These are phyloP conservation scores for Ashinkailepas kermadecensis DNA, from an alignment of 2,888 invertebrate species.

Conservation along the genomic window DNA sequence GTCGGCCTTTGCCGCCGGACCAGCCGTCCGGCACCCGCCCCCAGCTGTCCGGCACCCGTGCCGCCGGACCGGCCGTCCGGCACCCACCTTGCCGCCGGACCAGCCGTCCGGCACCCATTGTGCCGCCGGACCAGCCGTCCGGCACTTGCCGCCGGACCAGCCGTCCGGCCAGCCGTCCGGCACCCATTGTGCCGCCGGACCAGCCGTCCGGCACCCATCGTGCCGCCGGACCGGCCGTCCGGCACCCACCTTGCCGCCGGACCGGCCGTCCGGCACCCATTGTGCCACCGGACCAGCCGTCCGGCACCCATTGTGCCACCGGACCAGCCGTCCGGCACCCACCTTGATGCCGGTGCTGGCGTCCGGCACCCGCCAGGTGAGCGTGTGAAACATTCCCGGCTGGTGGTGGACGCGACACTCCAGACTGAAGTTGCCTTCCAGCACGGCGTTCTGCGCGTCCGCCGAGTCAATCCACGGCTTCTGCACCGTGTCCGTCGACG, in stretches of 20 bases:
- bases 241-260: too few relatives aligned
- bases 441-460: not conserved
- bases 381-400: slow-evolving; percentile 7
- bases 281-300: too few relatives aligned
- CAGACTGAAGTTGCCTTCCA: slow-evolving; percentile 13
- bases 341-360: slow-evolving; percentile 12
- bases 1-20: too few relatives aligned
- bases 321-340: not conserved
- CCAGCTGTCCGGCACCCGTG: too few relatives aligned
- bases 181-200: not conserved
- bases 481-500: slow-evolving; percentile 2
- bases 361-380: not conserved
- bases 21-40: not conserved
- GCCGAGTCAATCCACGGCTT: not conserved
- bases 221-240: too few relatives aligned
- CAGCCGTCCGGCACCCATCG: not conserved
- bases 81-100: too few relatives aligned
- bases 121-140: too few relatives aligned
- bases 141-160: not conserved
- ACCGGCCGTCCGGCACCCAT: too few relatives aligned
- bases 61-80: too few relatives aligned
- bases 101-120: too few relatives aligned
- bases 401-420: slow-evolving; percentile 13
- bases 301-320: too few relatives aligned
- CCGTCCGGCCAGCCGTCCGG: too few relatives aligned